Conservation (phyloP, 1,140 invertebrate genomes). For the Trachymyrmex septentrionalis region DNA sequence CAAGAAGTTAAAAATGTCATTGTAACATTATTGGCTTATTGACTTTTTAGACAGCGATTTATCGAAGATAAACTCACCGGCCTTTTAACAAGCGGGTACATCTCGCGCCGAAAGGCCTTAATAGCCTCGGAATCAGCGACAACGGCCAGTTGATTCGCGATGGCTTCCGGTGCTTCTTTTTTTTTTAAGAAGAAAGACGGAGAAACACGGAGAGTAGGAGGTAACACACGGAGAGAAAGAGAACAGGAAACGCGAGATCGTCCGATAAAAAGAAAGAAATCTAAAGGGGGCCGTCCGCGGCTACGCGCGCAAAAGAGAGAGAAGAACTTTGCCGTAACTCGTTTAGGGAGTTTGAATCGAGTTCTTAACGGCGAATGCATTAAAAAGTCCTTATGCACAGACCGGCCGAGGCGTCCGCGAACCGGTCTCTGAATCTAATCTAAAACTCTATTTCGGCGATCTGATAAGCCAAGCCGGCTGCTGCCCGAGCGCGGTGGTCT, state of each 20-base stretch:
- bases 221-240: slow-evolving; percentile 34
- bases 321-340: slow-evolving; percentile 79
- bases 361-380: slow-evolving; percentile 79
- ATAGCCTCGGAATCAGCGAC: slow-evolving; percentile 31
- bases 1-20: not conserved
- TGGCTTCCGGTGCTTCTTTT: slow-evolving; percentile 67
- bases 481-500: slow-evolving; percentile 29
- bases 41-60: slow-evolving; percentile 17
- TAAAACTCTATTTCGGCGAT: slow-evolving; percentile 78
- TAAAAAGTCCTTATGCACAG: slow-evolving; percentile 78
- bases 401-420: slow-evolving; percentile 58
- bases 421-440: slow-evolving; percentile 77
- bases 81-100: slow-evolving; percentile 29
- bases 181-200: no score
- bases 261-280: slow-evolving; percentile 70
- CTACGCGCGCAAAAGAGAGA: slow-evolving; percentile 30
- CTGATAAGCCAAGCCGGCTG: slow-evolving; percentile 66
- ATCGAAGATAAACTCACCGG: slow-evolving; percentile 37
- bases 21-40: not conserved
- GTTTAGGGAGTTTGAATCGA: slow-evolving; percentile 77
- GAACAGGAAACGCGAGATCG: slow-evolving; percentile 64
- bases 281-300: slow-evolving; percentile 20
- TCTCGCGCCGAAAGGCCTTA: slow-evolving; percentile 43
- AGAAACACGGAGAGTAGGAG: slow-evolving; percentile 35
- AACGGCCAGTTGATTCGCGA: slow-evolving; percentile 69